These are phyloP conservation scores for Parazoanthus swiftii DNA, from an alignment of 92 coral and sea anemone genomes.

Conservation along the genomic window DNA sequence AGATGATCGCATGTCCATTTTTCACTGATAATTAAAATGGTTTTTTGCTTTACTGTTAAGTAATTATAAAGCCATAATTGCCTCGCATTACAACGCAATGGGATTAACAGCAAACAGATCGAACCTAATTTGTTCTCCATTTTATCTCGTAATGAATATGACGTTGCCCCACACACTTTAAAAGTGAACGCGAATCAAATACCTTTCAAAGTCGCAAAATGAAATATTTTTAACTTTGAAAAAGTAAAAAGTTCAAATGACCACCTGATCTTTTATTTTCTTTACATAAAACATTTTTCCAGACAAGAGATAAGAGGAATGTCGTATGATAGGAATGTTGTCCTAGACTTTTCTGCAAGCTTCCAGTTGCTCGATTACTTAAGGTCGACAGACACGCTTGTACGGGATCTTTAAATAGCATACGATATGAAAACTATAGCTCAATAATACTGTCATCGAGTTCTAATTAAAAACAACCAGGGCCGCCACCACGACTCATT, in stretches of 20 bases:
- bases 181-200: background rate
- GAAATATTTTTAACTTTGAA: background rate
- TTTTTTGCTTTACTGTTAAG: background rate
- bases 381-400: background rate
- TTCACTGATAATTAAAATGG: background rate
- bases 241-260: background rate
- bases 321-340: constrained; percentile 17
- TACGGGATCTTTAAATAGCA: background rate
- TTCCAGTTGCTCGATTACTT: background rate
- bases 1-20: background rate
- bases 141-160: too few species aligned
- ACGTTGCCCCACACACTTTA: background rate
- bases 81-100: background rate
- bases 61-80: background rate
- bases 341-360: background rate
- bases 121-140: background rate
- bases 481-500: background rate
- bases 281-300: too few species aligned
- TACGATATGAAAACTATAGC: background rate
- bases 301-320: background rate
- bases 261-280: background rate
- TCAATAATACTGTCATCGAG: constrained; percentile 29
- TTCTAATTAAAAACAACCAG: background rate
- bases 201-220: background rate
- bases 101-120: constrained; percentile 1